Conservation (phyloP, 2,797 vertebrate genomes). For the Pangasius mekongensis region DNA sequence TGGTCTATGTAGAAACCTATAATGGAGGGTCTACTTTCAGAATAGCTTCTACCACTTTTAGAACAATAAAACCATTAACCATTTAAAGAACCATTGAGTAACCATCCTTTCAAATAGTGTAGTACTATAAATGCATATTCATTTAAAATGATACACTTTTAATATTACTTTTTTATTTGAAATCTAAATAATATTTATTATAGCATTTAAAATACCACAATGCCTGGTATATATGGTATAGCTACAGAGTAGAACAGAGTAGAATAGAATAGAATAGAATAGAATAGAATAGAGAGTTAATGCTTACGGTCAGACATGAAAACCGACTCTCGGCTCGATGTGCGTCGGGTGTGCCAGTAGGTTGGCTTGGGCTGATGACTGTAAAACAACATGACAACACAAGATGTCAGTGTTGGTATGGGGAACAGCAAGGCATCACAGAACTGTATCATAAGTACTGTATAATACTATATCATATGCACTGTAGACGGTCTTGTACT, state of each 20-base stretch:
- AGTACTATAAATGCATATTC: background rate
- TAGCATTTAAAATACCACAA: background rate
- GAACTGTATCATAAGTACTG: background rate
- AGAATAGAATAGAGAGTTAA: background rate
- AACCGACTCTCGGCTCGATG: slow-evolving; percentile 67
- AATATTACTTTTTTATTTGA: background rate
- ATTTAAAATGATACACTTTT: background rate
- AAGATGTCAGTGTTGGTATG: slow-evolving; percentile 56
- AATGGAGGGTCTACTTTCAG: background rate
- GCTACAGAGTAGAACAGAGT: background rate
- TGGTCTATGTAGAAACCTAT: background rate
- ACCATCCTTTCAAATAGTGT: background rate
- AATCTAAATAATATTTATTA: background rate
- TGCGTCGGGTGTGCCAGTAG: slow-evolving; percentile 72
- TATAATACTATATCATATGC: slow-evolving; percentile 1
- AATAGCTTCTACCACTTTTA: background rate
- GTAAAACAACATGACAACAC: slow-evolving; percentile 58
- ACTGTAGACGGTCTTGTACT: background rate
- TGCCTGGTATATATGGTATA: background rate
- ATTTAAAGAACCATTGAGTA: background rate
- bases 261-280: slow-evolving; percentile 5
- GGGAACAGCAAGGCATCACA: background rate
- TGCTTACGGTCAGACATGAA: slow-evolving; percentile 70
- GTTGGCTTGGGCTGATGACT: slow-evolving; percentile 76
- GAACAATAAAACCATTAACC: background rate